Evolutionary conservation across 2,113 vertebrate genomes (phyloP).

Genomic region (rat (Rattus norvegicus)): GRCr8 NC_086026.1:66275001-66275500

Average conservation of each 20-base stretch:
- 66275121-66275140: conserved; percentile 65
- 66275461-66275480: too few species aligned
- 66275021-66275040: conserved; percentile 48
- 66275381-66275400: too few species aligned
- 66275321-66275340: not conserved
- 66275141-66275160: conserved; percentile 77
- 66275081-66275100: conserved; percentile 68
- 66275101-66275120: conserved; percentile 58
- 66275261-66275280: conserved; percentile 65
- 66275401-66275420: too few species aligned
- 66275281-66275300: conserved; percentile 72
- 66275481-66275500: too few species aligned
- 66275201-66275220: conserved; percentile 75
- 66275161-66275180: conserved; percentile 73
- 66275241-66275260: conserved; percentile 64
- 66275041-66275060: conserved; percentile 27
- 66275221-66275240: conserved; percentile 73
- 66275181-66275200: conserved; percentile 66
- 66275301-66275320: conserved; percentile 18
- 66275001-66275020: not conserved
- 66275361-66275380: too few species aligned
- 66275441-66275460: too few species aligned
- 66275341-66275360: too few species aligned
- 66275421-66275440: too few species aligned
- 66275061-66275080: conserved; percentile 46